These are phyloP conservation scores for Euschistus heros DNA, from an alignment of 1,140 invertebrate species.

Conservation along the genomic window DNA sequence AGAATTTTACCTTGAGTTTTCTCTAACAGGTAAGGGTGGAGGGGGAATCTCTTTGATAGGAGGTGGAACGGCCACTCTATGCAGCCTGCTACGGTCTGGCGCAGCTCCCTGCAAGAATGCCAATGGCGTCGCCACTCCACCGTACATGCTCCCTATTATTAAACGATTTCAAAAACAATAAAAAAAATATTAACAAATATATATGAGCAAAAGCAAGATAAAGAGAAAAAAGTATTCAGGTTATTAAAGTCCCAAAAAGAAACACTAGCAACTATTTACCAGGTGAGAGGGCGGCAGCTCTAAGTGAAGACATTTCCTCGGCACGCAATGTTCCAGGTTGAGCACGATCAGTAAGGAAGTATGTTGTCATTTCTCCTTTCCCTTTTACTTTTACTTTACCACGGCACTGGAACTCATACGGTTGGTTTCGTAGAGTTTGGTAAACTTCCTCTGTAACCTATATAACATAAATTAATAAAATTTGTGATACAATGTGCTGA, in stretches of 20 bases:
- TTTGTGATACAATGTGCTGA: conserved; percentile 24
- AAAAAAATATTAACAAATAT: not conserved
- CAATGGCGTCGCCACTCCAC: conserved; percentile 55
- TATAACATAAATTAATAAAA: conserved; percentile 5
- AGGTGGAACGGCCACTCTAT: conserved; percentile 31
- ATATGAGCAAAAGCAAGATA: not conserved
- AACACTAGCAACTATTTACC: not conserved
- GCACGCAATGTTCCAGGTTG: conserved; percentile 45
- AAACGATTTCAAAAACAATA: not conserved
- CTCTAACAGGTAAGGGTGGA: conserved; percentile 28
- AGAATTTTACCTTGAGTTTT: conserved; percentile 22
- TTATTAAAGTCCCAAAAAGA: not conserved
- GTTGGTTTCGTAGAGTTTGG: conserved; percentile 54
- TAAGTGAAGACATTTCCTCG: conserved; percentile 38
- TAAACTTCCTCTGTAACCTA: conserved; percentile 73
- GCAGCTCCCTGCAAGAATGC: conserved; percentile 48
- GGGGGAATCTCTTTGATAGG: conserved; percentile 25
- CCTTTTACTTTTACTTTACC: conserved; percentile 86
- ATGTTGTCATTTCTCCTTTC: conserved; percentile 88
- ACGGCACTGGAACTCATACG: conserved; percentile 68
- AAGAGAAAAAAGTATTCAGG: not conserved
- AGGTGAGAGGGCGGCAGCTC: conserved; percentile 19
- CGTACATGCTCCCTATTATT: conserved; percentile 42
- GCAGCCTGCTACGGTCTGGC: conserved; percentile 33
- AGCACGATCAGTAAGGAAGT: conserved; percentile 66